phyloP scores from a whole-genome alignment of 2,113 vertebrate species.

The Platysternon megacephalum region DNA sequence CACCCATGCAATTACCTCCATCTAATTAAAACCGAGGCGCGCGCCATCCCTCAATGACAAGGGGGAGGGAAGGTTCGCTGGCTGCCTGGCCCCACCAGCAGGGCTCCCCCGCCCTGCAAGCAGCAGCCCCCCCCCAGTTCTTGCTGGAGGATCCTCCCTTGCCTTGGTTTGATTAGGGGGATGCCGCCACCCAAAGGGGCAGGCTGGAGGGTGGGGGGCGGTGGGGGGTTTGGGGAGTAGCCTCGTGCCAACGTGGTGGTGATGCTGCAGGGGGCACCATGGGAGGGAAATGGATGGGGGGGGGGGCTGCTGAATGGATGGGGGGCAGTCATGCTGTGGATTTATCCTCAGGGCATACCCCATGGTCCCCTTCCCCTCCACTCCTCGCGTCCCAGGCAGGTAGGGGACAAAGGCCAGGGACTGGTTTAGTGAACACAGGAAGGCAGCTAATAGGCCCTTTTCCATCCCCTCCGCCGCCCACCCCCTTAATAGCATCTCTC shows the following conservation, averaged over 20 bases:
- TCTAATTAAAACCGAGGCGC: constrained; percentile 61
- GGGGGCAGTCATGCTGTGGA: not conserved
- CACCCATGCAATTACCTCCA: constrained; percentile 44
- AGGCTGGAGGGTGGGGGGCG: not conserved
- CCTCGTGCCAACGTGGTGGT: not conserved
- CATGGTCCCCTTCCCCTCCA: not conserved
- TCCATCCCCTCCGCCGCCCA: constrained; percentile 5
- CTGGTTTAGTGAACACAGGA: not conserved
- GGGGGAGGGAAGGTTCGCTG: not conserved
- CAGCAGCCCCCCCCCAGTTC: not conserved
- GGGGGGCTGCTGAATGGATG: not conserved
- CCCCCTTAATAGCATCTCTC: constrained; percentile 23
- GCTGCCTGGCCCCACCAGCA: not conserved
- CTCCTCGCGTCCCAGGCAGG: not conserved
- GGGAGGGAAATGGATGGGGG: not conserved
- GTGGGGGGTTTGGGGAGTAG: not conserved
- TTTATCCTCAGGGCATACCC: not conserved
- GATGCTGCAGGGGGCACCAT: not conserved
- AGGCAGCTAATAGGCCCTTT: not conserved
- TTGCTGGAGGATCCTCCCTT: not conserved
- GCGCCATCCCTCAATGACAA: constrained; percentile 58
- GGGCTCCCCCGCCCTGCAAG: not conserved
- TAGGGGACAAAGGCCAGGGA: not conserved
- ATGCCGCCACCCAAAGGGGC: not conserved
- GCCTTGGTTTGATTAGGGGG: not conserved